A percentile compares a stretch with the other conserved stretches of the same genome.
phyloP scores from a whole-genome alignment of 2,888 invertebrate genomes.

The Himalopsyche japonica region DNA sequence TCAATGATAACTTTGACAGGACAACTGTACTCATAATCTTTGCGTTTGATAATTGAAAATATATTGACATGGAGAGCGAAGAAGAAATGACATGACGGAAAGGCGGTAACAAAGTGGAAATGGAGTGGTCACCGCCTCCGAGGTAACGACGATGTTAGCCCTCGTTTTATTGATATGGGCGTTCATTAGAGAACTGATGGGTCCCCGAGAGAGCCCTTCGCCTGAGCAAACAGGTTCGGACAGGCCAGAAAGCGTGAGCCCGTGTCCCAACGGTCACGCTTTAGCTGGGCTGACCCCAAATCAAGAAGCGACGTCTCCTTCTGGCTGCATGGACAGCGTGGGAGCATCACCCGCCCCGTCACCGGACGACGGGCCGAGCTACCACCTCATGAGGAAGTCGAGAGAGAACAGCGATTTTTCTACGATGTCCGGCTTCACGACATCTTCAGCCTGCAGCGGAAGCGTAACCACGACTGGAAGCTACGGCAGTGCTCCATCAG shows the following conservation, averaged over 20 bases:
- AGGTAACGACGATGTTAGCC: conserved; percentile 58
- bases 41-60: background rate
- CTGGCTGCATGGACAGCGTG: conserved; percentile 4
- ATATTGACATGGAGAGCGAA: background rate
- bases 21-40: background rate
- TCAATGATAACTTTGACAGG: background rate
- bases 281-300: conserved; percentile 8
- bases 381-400: conserved; percentile 56
- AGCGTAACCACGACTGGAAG: conserved; percentile 48
- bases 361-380: conserved; percentile 54
- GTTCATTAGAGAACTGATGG: conserved; percentile 62
- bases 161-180: conserved; percentile 67
- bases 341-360: conserved; percentile 29
- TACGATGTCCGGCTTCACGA: conserved; percentile 57
- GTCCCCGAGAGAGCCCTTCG: conserved; percentile 41
- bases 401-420: conserved; percentile 59
- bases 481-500: conserved; percentile 36
- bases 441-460: conserved; percentile 53
- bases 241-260: conserved; percentile 13
- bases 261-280: conserved; percentile 30
- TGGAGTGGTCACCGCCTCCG: conserved; percentile 14
- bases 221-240: conserved; percentile 10
- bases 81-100: conserved; percentile 1
- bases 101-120: conserved; percentile 4
- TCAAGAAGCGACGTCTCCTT: conserved; percentile 17